phyloP scores from a whole-genome alignment of 1,140 invertebrate species.

The Bathynomus jamesi region DNA sequence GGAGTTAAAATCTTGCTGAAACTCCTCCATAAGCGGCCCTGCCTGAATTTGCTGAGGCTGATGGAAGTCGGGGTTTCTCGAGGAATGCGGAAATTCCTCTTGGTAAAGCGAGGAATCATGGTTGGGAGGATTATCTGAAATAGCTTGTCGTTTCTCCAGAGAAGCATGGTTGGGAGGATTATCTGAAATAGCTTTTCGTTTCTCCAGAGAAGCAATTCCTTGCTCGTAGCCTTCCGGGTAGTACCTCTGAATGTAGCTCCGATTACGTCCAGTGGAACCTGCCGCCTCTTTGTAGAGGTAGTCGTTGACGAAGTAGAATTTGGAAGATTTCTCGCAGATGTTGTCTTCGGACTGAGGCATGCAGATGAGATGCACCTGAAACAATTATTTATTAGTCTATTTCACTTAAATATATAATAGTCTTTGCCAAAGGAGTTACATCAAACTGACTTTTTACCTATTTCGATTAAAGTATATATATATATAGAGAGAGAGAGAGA shows the following conservation, averaged over 20 bases:
- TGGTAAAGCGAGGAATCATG: no score
- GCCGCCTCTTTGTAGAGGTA: conserved; percentile 83
- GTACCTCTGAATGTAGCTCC: conserved; percentile 73
- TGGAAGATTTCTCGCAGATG: conserved; percentile 77
- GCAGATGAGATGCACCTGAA: conserved; percentile 74
- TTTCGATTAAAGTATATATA: no score
- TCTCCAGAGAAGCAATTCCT: background rate
- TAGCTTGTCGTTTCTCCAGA: background rate
- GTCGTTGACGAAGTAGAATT: conserved; percentile 87
- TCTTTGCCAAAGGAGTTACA: no score
- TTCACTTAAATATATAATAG: no score
- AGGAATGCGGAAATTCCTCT: no score
- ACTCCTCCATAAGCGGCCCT: no score
- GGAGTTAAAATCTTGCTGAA: no score
- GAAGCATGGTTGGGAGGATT: background rate
- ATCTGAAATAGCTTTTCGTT: background rate
- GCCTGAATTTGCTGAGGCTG: no score
- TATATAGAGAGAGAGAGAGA: no score
- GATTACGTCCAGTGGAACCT: conserved; percentile 67
- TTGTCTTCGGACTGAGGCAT: conserved; percentile 83
- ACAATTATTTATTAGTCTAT: no score
- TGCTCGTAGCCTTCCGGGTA: conserved; percentile 42
- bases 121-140: background rate
- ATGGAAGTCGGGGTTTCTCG: no score
- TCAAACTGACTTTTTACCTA: no score